Conservation (phyloP, 2,113 vertebrate species). For the Oncorhynchus nerka region DNA sequence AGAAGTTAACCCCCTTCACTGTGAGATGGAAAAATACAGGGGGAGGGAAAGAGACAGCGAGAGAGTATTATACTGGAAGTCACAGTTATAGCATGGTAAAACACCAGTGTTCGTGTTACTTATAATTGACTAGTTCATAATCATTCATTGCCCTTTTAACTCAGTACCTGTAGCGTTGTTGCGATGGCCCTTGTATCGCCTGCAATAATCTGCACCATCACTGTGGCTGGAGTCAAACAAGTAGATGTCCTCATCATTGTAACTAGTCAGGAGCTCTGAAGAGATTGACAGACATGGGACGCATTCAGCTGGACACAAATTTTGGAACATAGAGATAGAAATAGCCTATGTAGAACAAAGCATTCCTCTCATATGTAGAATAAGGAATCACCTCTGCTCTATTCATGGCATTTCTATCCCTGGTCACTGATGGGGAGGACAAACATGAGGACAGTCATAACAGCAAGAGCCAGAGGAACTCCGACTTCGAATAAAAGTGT, state of each 20-base stretch:
- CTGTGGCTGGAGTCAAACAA: conserved; percentile 92
- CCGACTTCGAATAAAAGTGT: neutral
- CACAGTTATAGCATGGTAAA: neutral
- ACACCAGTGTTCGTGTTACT: neutral
- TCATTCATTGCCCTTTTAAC: neutral
- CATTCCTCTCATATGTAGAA: too few species aligned
- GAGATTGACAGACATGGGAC: neutral
- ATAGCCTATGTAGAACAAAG: too few species aligned
- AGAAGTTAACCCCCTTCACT: conserved; percentile 96
- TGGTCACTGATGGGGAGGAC: neutral
- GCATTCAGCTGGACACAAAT: too few species aligned
- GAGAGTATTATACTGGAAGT: neutral
- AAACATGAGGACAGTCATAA: neutral
- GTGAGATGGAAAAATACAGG: conserved; percentile 21
- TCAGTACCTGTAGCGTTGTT: conserved; percentile 89
- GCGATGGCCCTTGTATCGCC: conserved; percentile 91
- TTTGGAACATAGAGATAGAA: too few species aligned
- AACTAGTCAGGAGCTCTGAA: conserved; percentile 90
- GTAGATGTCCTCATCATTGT: conserved; percentile 97
- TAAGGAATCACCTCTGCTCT: too few species aligned
- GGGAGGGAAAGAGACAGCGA: neutral
- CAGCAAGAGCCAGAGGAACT: neutral
- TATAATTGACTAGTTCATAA: neutral
- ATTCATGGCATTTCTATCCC: too few species aligned
- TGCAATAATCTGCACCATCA: conserved; percentile 86